Percentiles rank a stretch among this genome's conserved stretches.
Conservation (phyloP, 2,888 invertebrate genomes). For the Eudasyphora cyanicolor region DNA sequence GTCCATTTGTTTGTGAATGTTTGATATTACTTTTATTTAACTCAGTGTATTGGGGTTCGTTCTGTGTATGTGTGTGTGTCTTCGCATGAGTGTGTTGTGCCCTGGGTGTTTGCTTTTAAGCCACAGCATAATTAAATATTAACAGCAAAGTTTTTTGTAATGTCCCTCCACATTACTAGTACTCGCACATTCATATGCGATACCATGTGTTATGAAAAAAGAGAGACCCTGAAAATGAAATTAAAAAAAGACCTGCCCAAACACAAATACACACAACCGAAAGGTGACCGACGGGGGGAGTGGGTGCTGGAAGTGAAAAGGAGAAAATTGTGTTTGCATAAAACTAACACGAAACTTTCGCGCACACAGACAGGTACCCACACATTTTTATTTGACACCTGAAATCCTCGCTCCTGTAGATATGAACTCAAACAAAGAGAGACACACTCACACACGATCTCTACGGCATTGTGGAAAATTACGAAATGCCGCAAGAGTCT, state of each 20-base stretch:
- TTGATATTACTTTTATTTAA: background rate
- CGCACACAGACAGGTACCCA: background rate
- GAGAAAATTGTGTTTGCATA: background rate
- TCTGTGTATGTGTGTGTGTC: background rate
- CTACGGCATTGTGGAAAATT: slow-evolving; percentile 1
- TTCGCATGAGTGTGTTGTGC: slow-evolving; percentile 21
- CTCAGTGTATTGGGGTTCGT: background rate
- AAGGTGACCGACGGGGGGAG: background rate
- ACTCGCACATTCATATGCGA: background rate
- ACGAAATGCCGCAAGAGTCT: slow-evolving; percentile 41
- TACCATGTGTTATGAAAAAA: too few species aligned
- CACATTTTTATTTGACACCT: slow-evolving; percentile 3
- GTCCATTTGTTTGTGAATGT: background rate
- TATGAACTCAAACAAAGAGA: background rate
- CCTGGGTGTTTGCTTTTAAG: slow-evolving; percentile 21
- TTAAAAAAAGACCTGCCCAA: slow-evolving; percentile 23
- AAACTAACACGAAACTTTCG: slow-evolving; percentile 21
- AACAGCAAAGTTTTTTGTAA: slow-evolving; percentile 60
- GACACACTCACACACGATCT: background rate
- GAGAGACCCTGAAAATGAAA: slow-evolving; percentile 8
- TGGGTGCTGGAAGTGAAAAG: too few species aligned
- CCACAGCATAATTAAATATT: slow-evolving; percentile 69
- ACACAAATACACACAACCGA: background rate
- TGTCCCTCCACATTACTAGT: background rate
- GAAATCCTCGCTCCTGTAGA: slow-evolving; percentile 1